Evolutionary conservation across 2,113 vertebrate genomes (phyloP), one percentile per base, ranked within the genome.

Genomic region (Psephotus haematonotus): DNA sequence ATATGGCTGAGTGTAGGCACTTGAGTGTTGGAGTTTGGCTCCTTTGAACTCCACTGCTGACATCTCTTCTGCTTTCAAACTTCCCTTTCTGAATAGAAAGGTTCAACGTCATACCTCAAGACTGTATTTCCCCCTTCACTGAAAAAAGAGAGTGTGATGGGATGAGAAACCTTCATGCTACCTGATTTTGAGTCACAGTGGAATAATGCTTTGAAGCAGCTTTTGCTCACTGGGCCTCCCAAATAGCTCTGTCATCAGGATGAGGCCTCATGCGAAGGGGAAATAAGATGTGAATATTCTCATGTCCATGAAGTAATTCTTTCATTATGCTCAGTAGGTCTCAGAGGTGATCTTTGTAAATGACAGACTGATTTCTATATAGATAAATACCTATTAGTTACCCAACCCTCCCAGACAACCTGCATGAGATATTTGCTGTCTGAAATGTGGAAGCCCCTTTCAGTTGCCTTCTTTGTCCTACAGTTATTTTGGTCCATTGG

Each of bases 401-500:
- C 4, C 14, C 39, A 70, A 3, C 15, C 4, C 31, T 50, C 1
- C 0, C 33, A 70, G 50, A 84, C 23, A 72, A 47, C 7, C 3
- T 59, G 17, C 9, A 8, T 50, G 64, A 65, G 11, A 13, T 78
- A 23, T 83, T 86, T 81, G 9, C 9, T 67, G 12, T 68, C n/a
- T 71, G 65, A 76, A 79, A 71, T 29, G 2, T 25, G 16, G 43
- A 82, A 85, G 8, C 6, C 4, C 6, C 7, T 79, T 85, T 79
- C 62, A 71, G 25, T 68, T 85, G 35, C 11, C 53, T 76, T 17
- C 22, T 6, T 68, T 74, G 25, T 82, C 39, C 27, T 55, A 24
- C 60, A 71, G 10, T 20, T 31, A 35, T 78, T 94, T 75, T 67
- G 14, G 7, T 37, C 53, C 7, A 3, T 39, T 88, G 29, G 9